These are phyloP conservation scores for Rhagoletis zephyria DNA, from an alignment of 1,140 invertebrate genomes.

Conservation along the genomic window DNA sequence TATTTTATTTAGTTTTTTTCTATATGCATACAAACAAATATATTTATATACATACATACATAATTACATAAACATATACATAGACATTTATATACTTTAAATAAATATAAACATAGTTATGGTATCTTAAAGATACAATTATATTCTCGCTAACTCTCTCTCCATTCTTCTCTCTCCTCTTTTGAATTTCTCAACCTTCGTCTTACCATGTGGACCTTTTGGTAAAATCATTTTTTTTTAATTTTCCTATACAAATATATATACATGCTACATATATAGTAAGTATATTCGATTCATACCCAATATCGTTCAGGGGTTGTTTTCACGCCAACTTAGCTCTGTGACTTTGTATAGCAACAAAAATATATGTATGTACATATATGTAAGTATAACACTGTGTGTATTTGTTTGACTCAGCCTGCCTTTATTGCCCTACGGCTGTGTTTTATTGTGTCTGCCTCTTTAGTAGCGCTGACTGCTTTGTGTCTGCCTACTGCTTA, in stretches of 20 bases:
- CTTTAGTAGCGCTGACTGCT: background rate
- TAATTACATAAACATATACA: no score
- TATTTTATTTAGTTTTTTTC: no score
- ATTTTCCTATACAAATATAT: background rate
- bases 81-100: no score
- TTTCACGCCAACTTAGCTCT: background rate
- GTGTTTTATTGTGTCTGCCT: conserved; percentile 6
- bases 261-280: no score
- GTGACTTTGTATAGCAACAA: background rate
- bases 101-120: background rate
- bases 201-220: background rate
- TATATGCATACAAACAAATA: no score
- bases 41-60: no score
- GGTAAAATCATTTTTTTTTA: background rate
- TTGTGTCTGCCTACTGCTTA: background rate
- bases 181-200: no score
- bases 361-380: background rate
- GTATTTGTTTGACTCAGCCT: background rate
- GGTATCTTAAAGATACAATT: background rate
- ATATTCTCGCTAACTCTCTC: background rate
- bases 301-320: conserved; percentile 1
- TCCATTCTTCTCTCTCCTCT: no score
- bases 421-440: conserved; percentile 9
- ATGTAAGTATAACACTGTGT: no score
- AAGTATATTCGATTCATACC: background rate